Evolutionary conservation across 1,140 invertebrate genomes (phyloP), one percentile per base, ranked within the genome.

Genomic region (Arctopsyche grandis): DNA sequence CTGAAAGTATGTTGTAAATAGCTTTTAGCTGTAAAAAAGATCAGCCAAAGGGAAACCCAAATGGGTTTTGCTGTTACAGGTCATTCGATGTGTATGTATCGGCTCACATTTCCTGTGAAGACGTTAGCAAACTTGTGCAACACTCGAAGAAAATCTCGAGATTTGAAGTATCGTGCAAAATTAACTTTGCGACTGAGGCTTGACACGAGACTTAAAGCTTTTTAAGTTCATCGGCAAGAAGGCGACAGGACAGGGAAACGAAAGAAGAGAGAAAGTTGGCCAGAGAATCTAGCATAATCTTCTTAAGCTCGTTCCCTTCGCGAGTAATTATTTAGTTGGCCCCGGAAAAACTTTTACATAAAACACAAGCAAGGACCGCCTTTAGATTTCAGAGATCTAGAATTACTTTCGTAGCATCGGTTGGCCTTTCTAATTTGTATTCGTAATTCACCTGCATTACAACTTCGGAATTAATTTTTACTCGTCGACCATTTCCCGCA

Each of bases 311-410:
- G 66, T 43, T 43, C 66, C 29, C 66, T 69, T 69, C 46, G 69
- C 29, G n/a, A 73, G 69, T 73, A 73, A 73, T 73, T 73, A 73
- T 73, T 73, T 73, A 73, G 69, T 73, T 69, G 5, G 12, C 9
- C 43, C 16, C 56, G 7, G 69, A 48, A 73, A 70, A 73, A 73
- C 69, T 73, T 48, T 9, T 1, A 48, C 24, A 22, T 29, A 44
- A 44, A 73, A 46, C 44, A 48, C 19, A 44, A 73, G 24, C 22
- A 12, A 16, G 24, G 19, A 66, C 24, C 63, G 63, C 19, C 10
- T n/a, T 16, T 16, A 16, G 52, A 56, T 56, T 56, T 56, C 19
- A n/a, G 52, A 4, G 52, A 56, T 56, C 19, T 56, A 38, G 52
- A 56, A 56, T 56, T 56, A 56, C 3, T 10, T 56, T 56, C 52